These are phyloP conservation scores for Octodonta nipae DNA, from an alignment of 2,888 invertebrate species.

Conservation along the genomic window DNA sequence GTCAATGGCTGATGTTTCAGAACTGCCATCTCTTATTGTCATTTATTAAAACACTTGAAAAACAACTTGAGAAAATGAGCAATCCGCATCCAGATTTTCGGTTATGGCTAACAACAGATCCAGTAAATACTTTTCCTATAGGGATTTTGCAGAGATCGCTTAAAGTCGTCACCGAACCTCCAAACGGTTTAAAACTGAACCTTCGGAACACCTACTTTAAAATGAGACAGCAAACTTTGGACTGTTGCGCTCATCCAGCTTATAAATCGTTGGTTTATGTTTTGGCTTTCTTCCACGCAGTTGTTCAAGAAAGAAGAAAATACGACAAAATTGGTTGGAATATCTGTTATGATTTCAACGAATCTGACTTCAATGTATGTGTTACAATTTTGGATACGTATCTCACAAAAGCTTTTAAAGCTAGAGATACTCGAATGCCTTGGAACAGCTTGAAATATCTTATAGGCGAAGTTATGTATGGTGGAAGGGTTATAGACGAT, in stretches of 20 bases:
- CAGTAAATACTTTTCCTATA: constrained; percentile 74
- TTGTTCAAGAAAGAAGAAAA: constrained; percentile 80
- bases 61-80: constrained; percentile 62
- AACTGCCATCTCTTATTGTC: constrained; percentile 77
- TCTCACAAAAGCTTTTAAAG: constrained; percentile 52
- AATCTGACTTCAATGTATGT: constrained; percentile 83
- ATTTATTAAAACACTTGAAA: constrained; percentile 71
- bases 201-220: constrained; percentile 79
- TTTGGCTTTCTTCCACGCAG: constrained; percentile 85
- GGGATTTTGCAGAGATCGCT: constrained; percentile 53
- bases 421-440: constrained; percentile 53
- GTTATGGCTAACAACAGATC: constrained; percentile 86
- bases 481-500: constrained; percentile 83
- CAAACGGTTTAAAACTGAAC: constrained; percentile 75
- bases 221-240: constrained; percentile 59
- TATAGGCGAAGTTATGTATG: constrained; percentile 92
- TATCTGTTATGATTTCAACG: constrained; percentile 83
- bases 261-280: constrained; percentile 76
- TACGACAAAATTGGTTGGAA: constrained; percentile 94
- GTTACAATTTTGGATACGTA: constrained; percentile 75
- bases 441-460: constrained; percentile 86
- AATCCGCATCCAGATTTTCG: constrained; percentile 84
- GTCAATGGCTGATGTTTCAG: constrained; percentile 85
- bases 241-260: constrained; percentile 59
- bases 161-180: constrained; percentile 82